Conservation (phyloP, 2,888 invertebrate species). For the Chymomyza procnemis region DNA sequence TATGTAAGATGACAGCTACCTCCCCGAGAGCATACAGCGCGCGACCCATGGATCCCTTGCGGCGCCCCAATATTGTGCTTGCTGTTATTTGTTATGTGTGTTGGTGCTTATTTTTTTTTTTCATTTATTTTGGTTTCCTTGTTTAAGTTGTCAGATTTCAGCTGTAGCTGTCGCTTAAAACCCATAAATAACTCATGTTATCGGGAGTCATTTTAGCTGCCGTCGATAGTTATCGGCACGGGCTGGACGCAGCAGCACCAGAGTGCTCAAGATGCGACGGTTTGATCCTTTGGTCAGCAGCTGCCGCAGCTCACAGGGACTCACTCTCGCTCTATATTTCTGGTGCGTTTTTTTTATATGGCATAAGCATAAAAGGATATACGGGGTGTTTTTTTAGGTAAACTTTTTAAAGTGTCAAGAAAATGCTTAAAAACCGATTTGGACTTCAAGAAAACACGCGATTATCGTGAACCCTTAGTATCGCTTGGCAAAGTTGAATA, state of each 20-base stretch:
- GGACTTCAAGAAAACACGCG: too few relatives aligned
- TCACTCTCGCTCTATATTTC: neutral
- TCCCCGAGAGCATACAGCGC: neutral
- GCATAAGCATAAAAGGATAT: neutral
- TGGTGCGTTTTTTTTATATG: neutral
- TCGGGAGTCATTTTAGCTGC: slow-evolving; percentile 47
- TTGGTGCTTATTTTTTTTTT: slow-evolving; percentile 2
- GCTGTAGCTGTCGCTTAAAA: slow-evolving; percentile 60
- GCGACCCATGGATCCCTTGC: too few relatives aligned
- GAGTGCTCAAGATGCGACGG: neutral
- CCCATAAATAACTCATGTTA: slow-evolving; percentile 68
- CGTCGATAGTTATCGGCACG: slow-evolving; percentile 67
- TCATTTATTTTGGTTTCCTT: slow-evolving; percentile 1
- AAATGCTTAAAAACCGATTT: too few relatives aligned
- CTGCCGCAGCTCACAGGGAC: slow-evolving; percentile 54
- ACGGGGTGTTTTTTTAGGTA: neutral
- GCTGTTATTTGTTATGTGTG: neutral
- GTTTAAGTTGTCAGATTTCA: slow-evolving; percentile 30
- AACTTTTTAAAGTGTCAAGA: neutral
- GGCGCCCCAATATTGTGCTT: neutral
- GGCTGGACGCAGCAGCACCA: neutral
- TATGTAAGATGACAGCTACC: slow-evolving; percentile 62
- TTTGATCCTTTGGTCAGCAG: slow-evolving; percentile 55
- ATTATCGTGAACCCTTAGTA: too few relatives aligned
- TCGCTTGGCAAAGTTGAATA: too few relatives aligned